Evolutionary conservation across 1,140 invertebrate genomes (phyloP).

Genomic region (Ganaspis sp.): DNA sequence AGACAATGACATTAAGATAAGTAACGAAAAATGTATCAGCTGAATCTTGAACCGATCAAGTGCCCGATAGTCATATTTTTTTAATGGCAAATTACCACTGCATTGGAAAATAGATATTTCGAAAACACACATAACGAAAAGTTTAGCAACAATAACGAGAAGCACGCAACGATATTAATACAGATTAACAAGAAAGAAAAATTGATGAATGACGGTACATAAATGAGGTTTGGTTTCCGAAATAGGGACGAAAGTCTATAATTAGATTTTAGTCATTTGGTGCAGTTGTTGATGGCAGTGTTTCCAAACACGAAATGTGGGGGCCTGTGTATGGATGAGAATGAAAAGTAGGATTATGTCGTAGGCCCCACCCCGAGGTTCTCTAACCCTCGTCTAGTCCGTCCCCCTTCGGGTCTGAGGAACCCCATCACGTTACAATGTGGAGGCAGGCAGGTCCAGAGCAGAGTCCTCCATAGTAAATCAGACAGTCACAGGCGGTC

Average conservation of each 20-base stretch:
- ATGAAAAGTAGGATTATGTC: constrained; percentile 61
- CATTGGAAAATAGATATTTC: no score
- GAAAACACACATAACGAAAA: no score
- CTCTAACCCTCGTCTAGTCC: constrained; percentile 64
- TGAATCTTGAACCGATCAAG: no score
- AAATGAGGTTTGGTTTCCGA: not conserved
- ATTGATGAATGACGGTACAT: no score
- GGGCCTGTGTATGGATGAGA: constrained; percentile 46
- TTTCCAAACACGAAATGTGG: not conserved
- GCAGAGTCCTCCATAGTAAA: constrained; percentile 72
- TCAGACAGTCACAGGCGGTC: constrained; percentile 75
- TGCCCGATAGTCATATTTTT: no score
- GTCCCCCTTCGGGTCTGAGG: constrained; percentile 63
- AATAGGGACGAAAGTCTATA: not conserved
- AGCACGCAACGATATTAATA: no score
- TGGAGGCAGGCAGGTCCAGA: constrained; percentile 53
- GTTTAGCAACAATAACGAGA: no score
- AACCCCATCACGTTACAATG: constrained; percentile 62
- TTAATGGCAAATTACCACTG: no score
- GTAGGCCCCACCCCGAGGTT: constrained; percentile 67
- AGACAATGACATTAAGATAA: no score
- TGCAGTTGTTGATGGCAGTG: not conserved
- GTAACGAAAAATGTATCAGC: no score
- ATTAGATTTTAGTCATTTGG: not conserved
- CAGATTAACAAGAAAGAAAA: no score